phyloP scores from a whole-genome alignment of 2,888 invertebrate species.

The Cephus sareptanus region DNA sequence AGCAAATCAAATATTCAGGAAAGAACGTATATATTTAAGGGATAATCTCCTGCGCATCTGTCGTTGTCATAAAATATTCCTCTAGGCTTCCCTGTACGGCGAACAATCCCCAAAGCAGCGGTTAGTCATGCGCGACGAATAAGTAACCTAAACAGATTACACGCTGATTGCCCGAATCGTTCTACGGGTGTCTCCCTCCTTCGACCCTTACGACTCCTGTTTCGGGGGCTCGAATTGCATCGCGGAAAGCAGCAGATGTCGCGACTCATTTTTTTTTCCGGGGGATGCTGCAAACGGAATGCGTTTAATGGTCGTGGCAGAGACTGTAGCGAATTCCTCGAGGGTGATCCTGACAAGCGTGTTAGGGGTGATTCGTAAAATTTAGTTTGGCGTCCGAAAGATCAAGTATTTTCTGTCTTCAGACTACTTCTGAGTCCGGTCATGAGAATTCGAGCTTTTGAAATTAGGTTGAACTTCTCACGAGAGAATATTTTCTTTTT shows the following conservation, averaged over 20 bases:
- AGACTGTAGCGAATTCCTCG: conserved; percentile 36
- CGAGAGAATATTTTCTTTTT: too few relatives aligned
- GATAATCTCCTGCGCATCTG: conserved; percentile 53
- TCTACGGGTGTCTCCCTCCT: background rate
- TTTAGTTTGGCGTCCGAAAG: too few relatives aligned
- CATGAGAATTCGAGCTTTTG: too few relatives aligned
- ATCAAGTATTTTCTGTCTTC: too few relatives aligned
- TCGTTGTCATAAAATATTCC: conserved; percentile 52
- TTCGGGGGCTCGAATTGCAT: conserved; percentile 4
- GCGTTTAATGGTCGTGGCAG: conserved; percentile 49
- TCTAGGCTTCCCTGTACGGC: conserved; percentile 16
- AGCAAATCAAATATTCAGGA: conserved; percentile 41
- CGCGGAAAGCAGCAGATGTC: conserved; percentile 49
- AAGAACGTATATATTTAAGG: conserved; percentile 37
- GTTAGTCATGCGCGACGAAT: conserved; percentile 58
- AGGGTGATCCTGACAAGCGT: conserved; percentile 15
- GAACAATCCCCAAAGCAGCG: conserved; percentile 31
- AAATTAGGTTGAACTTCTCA: too few relatives aligned
- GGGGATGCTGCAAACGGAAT: conserved; percentile 31
- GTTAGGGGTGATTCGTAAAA: background rate
- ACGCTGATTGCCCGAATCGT: conserved; percentile 48
- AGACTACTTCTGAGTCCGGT: too few relatives aligned
- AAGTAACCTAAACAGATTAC: conserved; percentile 60
- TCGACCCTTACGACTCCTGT: background rate
- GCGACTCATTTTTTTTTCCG: conserved; percentile 43